Percentiles rank a stretch among this genome's conserved stretches.
These are phyloP conservation scores for Agriotes lineatus DNA, from an alignment of 2,888 invertebrate genomes.

Conservation along the genomic window DNA sequence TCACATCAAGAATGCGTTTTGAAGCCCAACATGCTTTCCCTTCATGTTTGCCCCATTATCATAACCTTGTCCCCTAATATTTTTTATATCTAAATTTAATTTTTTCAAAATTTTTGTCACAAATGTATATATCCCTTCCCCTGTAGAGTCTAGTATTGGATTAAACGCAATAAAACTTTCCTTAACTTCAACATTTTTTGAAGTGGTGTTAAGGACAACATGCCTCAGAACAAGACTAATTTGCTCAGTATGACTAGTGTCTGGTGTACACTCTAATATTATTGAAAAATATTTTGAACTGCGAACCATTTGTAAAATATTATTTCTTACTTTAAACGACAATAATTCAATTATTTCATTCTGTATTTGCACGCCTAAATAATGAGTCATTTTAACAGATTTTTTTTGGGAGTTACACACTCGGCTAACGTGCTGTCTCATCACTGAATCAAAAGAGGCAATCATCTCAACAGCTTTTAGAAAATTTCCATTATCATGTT, in stretches of 20 bases:
- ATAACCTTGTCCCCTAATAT: too few relatives aligned
- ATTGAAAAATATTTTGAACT: background rate
- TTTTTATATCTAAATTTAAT: too few relatives aligned
- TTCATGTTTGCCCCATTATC: too few relatives aligned
- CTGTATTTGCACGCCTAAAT: slow-evolving; percentile 39
- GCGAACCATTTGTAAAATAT: slow-evolving; percentile 25
- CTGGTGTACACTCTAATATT: slow-evolving; percentile 19
- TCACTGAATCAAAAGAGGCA: slow-evolving; percentile 26
- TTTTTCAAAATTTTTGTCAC: too few relatives aligned
- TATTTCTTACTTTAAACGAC: slow-evolving; percentile 27
- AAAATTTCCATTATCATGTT: slow-evolving; percentile 45
- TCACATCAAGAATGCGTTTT: too few relatives aligned
- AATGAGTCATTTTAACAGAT: slow-evolving; percentile 29
- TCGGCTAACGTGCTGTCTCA: slow-evolving; percentile 7
- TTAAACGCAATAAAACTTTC: too few relatives aligned
- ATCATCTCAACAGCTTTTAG: slow-evolving; percentile 41
- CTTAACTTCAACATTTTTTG: too few relatives aligned
- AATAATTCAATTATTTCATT: slow-evolving; percentile 41
- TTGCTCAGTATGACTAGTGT: slow-evolving; percentile 24
- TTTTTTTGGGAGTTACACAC: background rate
- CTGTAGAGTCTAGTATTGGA: too few relatives aligned
- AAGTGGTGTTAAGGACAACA: too few relatives aligned
- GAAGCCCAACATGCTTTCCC: too few relatives aligned
- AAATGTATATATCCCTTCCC: too few relatives aligned
- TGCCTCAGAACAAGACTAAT: too few relatives aligned